Conservation (phyloP, 2,888 invertebrate genomes). For the Nemurella pictetii region DNA sequence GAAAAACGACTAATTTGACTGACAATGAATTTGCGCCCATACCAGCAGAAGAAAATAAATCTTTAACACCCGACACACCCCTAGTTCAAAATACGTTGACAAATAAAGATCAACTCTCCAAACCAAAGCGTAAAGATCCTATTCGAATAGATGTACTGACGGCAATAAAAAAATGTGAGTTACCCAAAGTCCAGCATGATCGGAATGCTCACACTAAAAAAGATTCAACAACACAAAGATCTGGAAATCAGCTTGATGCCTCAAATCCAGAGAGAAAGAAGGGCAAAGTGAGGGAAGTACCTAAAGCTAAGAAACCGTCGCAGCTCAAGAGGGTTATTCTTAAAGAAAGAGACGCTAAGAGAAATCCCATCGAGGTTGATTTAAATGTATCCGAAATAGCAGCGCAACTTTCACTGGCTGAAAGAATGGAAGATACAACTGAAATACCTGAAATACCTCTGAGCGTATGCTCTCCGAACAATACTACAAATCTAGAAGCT, state of each 20-base stretch:
- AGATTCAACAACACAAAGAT: neutral
- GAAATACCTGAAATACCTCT: neutral
- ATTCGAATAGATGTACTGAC: constrained; percentile 15
- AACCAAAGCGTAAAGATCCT: constrained; percentile 15
- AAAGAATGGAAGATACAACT: neutral
- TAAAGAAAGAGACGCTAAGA: neutral
- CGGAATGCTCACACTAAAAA: neutral
- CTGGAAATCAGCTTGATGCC: constrained; percentile 17
- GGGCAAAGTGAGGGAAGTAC: constrained; percentile 23
- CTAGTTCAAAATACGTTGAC: neutral
- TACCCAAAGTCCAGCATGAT: neutral
- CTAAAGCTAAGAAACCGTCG: neutral
- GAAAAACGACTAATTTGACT: neutral
- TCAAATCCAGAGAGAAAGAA: constrained; percentile 22
- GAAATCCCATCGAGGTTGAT: neutral
- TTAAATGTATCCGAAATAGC: neutral
- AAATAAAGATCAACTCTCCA: neutral
- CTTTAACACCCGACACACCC: neutral
- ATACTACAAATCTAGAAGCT: neutral
- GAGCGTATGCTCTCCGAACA: neutral
- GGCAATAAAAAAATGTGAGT: neutral
- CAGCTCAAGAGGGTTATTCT: constrained; percentile 8
- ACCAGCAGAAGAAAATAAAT: neutral
- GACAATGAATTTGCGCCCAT: neutral
- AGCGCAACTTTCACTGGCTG: neutral